phyloP scores from a whole-genome alignment of 2,113 vertebrate species.

The Barnardius zonarius region DNA sequence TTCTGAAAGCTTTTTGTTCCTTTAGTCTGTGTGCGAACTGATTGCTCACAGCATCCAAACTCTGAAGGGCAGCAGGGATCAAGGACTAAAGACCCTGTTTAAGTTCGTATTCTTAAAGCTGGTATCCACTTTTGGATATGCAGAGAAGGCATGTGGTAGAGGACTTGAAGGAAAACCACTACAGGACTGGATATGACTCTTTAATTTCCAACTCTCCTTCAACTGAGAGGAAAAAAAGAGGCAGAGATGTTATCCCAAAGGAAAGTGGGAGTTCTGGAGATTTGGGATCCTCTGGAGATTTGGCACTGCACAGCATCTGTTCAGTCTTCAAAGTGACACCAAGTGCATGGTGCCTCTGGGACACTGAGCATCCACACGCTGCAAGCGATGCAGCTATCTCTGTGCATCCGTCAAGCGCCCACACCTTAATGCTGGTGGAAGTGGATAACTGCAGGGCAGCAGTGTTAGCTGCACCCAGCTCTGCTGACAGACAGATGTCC shows the following conservation, averaged over 20 bases:
- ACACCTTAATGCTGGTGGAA: not conserved
- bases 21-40: not conserved
- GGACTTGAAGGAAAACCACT: not conserved
- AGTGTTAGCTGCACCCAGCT: not conserved
- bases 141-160: not conserved
- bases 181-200: not conserved
- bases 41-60: not conserved
- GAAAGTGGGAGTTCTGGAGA: not conserved
- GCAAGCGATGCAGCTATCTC: not conserved
- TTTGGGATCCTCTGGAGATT: not conserved
- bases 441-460: not conserved
- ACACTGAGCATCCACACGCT: not conserved
- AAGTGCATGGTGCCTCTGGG: not conserved
- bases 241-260: not conserved
- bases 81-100: not conserved
- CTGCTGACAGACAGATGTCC: not conserved
- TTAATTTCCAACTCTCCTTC: not conserved
- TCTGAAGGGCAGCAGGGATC: not conserved
- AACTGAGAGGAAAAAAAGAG: not conserved
- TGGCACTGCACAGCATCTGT: not conserved
- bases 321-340: not conserved
- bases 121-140: not conserved
- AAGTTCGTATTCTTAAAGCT: not conserved
- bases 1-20: not conserved
- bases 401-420: not conserved